Conservation (phyloP, 2,113 vertebrate species). For the Notechis scutatus region DNA sequence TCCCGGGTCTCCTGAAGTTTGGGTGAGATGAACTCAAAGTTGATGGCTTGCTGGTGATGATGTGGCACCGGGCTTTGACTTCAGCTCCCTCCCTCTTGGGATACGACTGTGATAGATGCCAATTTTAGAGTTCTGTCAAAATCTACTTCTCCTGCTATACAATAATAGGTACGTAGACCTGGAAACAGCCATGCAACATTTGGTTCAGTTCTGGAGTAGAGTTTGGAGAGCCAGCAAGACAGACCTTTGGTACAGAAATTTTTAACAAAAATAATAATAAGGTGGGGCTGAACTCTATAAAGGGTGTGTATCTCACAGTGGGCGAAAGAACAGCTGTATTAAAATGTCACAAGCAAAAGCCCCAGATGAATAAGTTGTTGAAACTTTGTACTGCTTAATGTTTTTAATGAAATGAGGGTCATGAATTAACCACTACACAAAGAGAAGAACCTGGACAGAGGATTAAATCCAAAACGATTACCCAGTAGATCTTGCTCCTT, state of each 20-base stretch:
- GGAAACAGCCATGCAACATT: background rate
- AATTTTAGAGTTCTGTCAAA: background rate
- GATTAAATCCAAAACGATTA: background rate
- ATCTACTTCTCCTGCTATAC: background rate
- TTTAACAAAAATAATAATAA: background rate
- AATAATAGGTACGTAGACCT: background rate
- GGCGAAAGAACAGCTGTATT: background rate
- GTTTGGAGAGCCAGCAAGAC: background rate
- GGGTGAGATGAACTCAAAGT: background rate
- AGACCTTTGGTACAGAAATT: background rate
- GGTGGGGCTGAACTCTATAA: no score
- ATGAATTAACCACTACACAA: no score
- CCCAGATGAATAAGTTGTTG: background rate
- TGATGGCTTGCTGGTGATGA: background rate
- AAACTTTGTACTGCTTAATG: background rate
- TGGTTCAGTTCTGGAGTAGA: background rate
- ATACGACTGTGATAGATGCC: background rate
- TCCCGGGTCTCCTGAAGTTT: background rate
- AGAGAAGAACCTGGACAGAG: background rate
- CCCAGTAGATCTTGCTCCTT: background rate
- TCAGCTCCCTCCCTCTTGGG: background rate
- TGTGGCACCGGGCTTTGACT: background rate
- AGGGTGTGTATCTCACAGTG: background rate
- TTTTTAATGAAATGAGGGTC: background rate
- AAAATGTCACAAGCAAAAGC: background rate